Base-by-base conservation (phyloP, 53 echinoderm and acorn worm species). In the Stichopus horrens region DNA sequence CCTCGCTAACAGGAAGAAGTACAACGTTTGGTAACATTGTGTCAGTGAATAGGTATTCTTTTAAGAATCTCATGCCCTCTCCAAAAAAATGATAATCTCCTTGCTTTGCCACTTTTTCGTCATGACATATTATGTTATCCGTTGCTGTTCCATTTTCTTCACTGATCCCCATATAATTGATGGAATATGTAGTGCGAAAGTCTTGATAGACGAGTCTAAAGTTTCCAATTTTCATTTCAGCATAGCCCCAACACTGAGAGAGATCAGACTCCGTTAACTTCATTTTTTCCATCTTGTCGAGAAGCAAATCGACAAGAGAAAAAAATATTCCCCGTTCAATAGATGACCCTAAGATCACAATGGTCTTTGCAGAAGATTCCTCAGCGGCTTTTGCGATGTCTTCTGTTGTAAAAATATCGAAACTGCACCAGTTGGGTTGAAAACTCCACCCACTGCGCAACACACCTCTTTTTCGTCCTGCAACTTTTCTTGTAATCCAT, bases 281-380 rank as follows among this genome's bases (percentile, higher is more conserved):
- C 23, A 57, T 9, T 7, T 85, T 85, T 11, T 85, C 85, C 59
- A 23, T 51, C 14, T 63, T 23, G 52, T 9, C 9, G 22, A 85
- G 68, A 5, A 60, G 3, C 9, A 85, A 52, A 85, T 85, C 85
- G 52, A 85, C 85, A 16, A 85, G 52, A 8, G 85, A 85, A 16
- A 66, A 59, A 52, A 85, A 85, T 37, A 85, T 85, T 11, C 85
- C 85, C 10, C 85, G 60, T 37, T 85, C 85, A 11, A 59, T 85
- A 20, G 85, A 85, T 52, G 85, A 52, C 10, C 85, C 85, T 7
- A 85, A 37, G 16, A 67, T 67, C 7, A 20, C 63, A 23, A 85
- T 85, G 5, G 63, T 66, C 53, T 51, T 85, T 66, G 67, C 66
- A 7, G 5, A 1, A 7, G 60, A 2, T 16, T 23, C 23, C 11